These are phyloP conservation scores for Melangyna quadrimaculata DNA, from an alignment of 2,888 invertebrate genomes.

Conservation along the genomic window DNA sequence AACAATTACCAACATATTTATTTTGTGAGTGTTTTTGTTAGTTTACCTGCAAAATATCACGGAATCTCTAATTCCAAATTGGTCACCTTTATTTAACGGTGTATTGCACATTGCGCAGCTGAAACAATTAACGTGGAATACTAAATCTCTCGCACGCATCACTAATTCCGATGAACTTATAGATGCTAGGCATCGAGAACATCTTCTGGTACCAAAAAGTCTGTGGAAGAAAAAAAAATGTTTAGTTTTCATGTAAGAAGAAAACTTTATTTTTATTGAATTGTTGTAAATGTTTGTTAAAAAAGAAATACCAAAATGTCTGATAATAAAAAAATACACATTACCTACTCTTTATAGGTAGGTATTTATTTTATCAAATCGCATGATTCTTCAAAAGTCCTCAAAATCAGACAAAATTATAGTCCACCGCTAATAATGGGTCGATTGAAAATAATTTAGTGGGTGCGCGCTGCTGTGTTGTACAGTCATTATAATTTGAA, in stretches of 20 bases:
- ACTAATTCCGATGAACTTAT: conserved; percentile 96
- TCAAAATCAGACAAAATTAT: conserved; percentile 58
- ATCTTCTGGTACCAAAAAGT: conserved; percentile 93
- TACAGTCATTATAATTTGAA: conserved; percentile 32
- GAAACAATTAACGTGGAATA: conserved; percentile 97
- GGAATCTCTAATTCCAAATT: conserved; percentile 95
- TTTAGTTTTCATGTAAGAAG: background rate
- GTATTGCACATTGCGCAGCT: conserved; percentile 94
- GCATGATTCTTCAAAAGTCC: conserved; percentile 64
- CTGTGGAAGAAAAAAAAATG: conserved; percentile 83
- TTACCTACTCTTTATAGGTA: background rate
- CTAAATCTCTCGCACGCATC: conserved; percentile 95
- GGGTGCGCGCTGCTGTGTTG: conserved; percentile 32
- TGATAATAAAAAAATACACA: background rate
- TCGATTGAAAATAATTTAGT: conserved; percentile 59
- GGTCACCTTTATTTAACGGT: conserved; percentile 95
- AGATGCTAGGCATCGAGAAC: conserved; percentile 93
- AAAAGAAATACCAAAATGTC: background rate
- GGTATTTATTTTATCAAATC: conserved; percentile 49
- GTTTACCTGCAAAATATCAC: conserved; percentile 91
- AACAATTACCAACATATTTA: background rate
- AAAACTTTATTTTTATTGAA: background rate
- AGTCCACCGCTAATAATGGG: conserved; percentile 65
- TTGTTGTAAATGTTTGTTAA: background rate
- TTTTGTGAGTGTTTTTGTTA: background rate